Evolutionary conservation across 2,888 invertebrate species (phyloP).

Genomic region (Caenorhabditis wallacei): DNA sequence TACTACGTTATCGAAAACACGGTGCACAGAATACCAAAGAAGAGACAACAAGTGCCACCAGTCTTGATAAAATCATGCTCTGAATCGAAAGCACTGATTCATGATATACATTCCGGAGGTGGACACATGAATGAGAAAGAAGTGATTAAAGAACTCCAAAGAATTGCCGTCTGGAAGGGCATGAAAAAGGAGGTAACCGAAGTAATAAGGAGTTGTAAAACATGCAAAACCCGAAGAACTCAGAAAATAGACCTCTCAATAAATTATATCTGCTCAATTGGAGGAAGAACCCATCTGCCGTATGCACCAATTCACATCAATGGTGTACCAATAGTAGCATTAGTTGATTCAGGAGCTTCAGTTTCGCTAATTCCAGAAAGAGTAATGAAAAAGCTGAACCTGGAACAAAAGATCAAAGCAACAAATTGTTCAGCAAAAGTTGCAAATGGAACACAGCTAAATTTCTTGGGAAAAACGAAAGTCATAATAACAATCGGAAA

Average conservation of each 20-base stretch:
- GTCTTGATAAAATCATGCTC: not conserved
- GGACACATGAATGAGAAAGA: not conserved
- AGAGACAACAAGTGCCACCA: not conserved
- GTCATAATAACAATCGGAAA: constrained; percentile 7
- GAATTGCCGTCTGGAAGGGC: constrained; percentile 1
- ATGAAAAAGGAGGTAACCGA: not conserved
- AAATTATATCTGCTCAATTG: not conserved
- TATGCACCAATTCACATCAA: constrained; percentile 19
- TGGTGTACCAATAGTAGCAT: constrained; percentile 10
- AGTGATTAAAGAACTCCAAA: not conserved
- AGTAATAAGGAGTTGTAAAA: not conserved
- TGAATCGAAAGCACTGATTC: not conserved
- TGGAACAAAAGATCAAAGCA: not conserved
- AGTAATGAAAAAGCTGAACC: not conserved
- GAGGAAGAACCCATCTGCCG: constrained; percentile 23
- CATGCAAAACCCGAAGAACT: not conserved
- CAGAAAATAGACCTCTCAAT: not conserved
- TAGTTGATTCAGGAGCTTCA: constrained; percentile 39
- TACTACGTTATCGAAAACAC: not conserved
- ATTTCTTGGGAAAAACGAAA: constrained; percentile 7
- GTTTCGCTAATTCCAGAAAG: constrained; percentile 7
- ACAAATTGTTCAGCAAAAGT: constrained; percentile 8
- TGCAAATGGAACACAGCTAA: constrained; percentile 11
- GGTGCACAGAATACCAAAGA: not conserved
- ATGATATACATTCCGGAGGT: not conserved